Base-by-base conservation (phyloP, 1,140 invertebrate species). In the Caenorhabditis latens region DNA sequence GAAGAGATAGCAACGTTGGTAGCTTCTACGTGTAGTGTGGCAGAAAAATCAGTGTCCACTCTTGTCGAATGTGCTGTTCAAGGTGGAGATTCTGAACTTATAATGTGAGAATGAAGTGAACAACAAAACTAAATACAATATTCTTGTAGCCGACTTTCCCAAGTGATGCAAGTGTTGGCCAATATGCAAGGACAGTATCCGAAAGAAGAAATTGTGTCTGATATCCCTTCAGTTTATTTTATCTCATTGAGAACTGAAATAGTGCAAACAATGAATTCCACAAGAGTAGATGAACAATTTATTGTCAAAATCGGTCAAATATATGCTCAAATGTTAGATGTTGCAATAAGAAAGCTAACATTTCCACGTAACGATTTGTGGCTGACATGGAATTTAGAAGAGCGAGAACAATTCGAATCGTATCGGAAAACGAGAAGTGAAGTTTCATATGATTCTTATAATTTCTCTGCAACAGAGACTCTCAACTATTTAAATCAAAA, bases 121-220 rank as follows among this genome's bases (percentile, higher is more conserved):
- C 21, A 6, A 21, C 40, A 7, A 21, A 11, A 32, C 32, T 43
- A 14, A 0, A 19, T 71, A 4, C 14, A 19, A 19, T 14, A 24
- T 50, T 32, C 24, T 46, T 79, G 21, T 46, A 79, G 71, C 13
- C 43, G n/a, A 9, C 9, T 79, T 8, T 43, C 71, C 3, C 43
- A 50, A 50, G 71, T 79, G 6, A 50, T 79, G 43, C 43, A 79
- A 79, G 71, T 79, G n/a, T 13, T 79, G 9, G 43, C 71, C 4
- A 79, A 50, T n/a, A 50, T 79, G 5, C 71, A n/a, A 24, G 71
- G 71, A 24, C 71, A 79, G n/a, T 79, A 79, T 79, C 71, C 71
- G 24, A 5, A 24, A 50, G 46, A 79, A 21, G 71, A 79, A 79
- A 24, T 79, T 4, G 40, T 79, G 0, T 79, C 71, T 7, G 71